Evolutionary conservation across 2,797 vertebrate species (phyloP).

Genomic region (Diplodus sargus): DNA sequence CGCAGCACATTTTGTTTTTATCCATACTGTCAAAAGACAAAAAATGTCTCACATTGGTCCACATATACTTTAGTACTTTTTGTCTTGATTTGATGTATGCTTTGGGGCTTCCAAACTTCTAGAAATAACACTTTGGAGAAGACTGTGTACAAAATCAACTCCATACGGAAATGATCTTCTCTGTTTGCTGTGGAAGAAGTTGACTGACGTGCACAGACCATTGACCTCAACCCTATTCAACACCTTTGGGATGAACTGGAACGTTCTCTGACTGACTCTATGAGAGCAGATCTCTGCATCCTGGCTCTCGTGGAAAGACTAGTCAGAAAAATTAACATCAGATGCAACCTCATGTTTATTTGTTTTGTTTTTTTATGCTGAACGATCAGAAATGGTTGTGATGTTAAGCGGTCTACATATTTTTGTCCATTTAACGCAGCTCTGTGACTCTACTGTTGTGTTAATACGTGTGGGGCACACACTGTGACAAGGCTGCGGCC

Average conservation of each 20-base stretch:
- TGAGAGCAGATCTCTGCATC: background rate
- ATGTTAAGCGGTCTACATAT: background rate
- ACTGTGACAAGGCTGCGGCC: no score
- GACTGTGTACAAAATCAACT: background rate
- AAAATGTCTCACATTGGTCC: no score
- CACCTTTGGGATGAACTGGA: background rate
- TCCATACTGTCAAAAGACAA: background rate
- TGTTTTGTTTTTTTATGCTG: no score
- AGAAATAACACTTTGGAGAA: background rate
- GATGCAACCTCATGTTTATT: no score
- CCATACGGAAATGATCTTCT: background rate
- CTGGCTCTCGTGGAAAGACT: background rate
- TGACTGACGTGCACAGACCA: background rate
- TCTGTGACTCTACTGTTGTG: background rate
- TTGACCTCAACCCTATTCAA: no score
- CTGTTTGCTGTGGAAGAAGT: slow-evolving; percentile 4
- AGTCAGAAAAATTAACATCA: background rate
- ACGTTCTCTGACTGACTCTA: no score
- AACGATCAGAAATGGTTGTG: background rate
- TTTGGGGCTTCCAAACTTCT: background rate
- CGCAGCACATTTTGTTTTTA: background rate
- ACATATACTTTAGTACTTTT: no score
- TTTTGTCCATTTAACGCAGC: background rate
- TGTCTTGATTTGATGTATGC: no score
- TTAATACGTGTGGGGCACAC: background rate